Evolutionary conservation across 2,797 vertebrate species (phyloP).

Genomic region (Silurus aristotelis): DNA sequence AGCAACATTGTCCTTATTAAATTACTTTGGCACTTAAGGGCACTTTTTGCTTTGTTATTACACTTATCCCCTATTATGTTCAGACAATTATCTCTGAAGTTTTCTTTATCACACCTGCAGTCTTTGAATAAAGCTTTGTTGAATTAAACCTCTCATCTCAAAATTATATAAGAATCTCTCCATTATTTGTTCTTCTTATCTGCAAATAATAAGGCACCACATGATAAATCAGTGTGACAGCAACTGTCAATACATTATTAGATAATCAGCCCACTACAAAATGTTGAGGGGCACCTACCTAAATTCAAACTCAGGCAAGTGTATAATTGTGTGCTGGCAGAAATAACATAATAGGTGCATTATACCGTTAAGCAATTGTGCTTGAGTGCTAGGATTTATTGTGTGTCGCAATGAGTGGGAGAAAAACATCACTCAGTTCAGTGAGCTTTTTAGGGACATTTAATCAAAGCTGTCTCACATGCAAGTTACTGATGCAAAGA

Average conservation of each 20-base stretch:
- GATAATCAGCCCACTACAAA: conserved; percentile 26
- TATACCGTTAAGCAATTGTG: conserved; percentile 37
- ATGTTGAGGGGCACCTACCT: background rate
- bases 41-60: background rate
- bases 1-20: background rate
- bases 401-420: conserved; percentile 18
- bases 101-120: background rate
- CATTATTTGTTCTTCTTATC: conserved; percentile 19
- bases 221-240: conserved; percentile 18
- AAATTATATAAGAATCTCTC: conserved; percentile 14
- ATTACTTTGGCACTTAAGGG: background rate
- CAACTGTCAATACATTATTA: conserved; percentile 22
- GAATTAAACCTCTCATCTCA: conserved; percentile 12
- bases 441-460: conserved; percentile 26
- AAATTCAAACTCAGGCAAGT: conserved; percentile 22
- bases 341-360: conserved; percentile 36
- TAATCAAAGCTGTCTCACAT: conserved; percentile 22
- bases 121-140: background rate
- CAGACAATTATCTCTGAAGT: background rate
- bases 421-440: conserved; percentile 20
- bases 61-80: background rate
- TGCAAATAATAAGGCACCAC: background rate
- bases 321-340: conserved; percentile 27
- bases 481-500: conserved; percentile 24
- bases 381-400: conserved; percentile 21